A percentile compares a stretch with the other conserved stretches of the same genome.
Conservation (phyloP, 1,140 invertebrate species). For the Epicauta chinensis region DNA sequence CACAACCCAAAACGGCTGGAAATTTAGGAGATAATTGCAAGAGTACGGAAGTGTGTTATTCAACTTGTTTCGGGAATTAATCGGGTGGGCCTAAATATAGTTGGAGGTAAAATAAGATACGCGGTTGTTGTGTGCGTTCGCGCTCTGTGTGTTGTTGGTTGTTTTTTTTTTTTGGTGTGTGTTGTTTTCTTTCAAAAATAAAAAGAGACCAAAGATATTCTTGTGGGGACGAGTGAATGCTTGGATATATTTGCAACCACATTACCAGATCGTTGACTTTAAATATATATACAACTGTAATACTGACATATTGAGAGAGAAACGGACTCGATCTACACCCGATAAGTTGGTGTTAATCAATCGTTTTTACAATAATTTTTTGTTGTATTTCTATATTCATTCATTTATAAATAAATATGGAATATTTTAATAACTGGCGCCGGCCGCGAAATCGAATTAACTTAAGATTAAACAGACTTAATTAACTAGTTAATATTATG, state of each 20-base stretch:
- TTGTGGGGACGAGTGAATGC: neutral
- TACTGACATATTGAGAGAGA: slow-evolving; percentile 22
- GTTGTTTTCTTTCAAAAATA: no score
- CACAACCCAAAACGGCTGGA: no score
- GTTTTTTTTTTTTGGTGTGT: no score
- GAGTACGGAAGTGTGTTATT: slow-evolving; percentile 7
- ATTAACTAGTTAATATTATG: slow-evolving; percentile 27
- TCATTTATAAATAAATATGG: no score
- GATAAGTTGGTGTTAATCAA: no score
- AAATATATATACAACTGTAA: slow-evolving; percentile 12
- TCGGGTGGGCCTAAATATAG: slow-evolving; percentile 4
- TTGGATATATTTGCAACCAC: slow-evolving; percentile 17
- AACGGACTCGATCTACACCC: neutral
- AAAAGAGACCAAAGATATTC: neutral
- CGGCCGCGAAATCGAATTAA: slow-evolving; percentile 28
- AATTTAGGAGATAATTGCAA: neutral
- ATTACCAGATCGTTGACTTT: slow-evolving; percentile 24
- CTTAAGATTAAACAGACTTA: slow-evolving; percentile 30
- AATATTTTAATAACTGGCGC: slow-evolving; percentile 20
- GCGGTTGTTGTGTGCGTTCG: neutral
- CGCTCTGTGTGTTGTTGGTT: neutral
- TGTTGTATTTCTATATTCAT: no score
- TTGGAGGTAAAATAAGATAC: slow-evolving; percentile 5
- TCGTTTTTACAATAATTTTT: no score
- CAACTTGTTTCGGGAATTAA: slow-evolving; percentile 11